Base-by-base conservation (phyloP, 2,113 vertebrate species). In the Antigone vipio region DNA sequence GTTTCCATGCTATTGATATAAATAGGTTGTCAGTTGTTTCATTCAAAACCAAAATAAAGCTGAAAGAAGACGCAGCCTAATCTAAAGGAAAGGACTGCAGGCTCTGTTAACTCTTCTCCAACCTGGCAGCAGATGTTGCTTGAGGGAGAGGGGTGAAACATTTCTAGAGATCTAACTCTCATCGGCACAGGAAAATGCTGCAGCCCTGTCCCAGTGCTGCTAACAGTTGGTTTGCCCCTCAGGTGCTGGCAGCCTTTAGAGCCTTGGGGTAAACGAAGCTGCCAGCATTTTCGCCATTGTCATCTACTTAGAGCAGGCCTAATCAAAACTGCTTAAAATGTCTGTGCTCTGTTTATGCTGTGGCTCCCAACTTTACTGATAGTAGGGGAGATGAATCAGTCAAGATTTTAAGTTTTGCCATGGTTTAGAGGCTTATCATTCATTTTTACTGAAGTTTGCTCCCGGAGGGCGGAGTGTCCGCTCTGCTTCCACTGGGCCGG, bases 271-370 rank as follows among this genome's bases (percentile, higher is more conserved):
- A 89, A 91, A 77, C 32, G 91, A 93, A 85, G n/a, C 53, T 89
- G 67, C 53, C 78, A 92, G 42, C 9, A 5, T 89, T 95, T 96
- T 69, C 73, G 79, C 23, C 42, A 22, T 16, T 75, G 60, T 93
- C 95, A 69, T 80, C 77, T 92, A 22, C 80, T 79, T 85, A 69
- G n/a, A 79, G 50, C 69, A 97, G 81, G 34, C n/a, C 50, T 85
- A 76, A 93, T 66, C 78, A 94, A 80, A 44, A 7, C 24, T 62
- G 35, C 42, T 94, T 86, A 71, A 95, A 93, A 81, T 81, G 60
- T 42, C 34, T 81, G n/a, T 80, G 42, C n/a, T 74, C 47, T 81
- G 55, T 63, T 92, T 68, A 45, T 55, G 15, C n/a, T 56, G 9
- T 29, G 49, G 4, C 29, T 93, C 44, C 44, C 40, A 72, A 30